Evolutionary conservation across 1,140 invertebrate genomes (phyloP), one percentile per base, ranked within the genome.

Genomic region (Samia ricini): DNA sequence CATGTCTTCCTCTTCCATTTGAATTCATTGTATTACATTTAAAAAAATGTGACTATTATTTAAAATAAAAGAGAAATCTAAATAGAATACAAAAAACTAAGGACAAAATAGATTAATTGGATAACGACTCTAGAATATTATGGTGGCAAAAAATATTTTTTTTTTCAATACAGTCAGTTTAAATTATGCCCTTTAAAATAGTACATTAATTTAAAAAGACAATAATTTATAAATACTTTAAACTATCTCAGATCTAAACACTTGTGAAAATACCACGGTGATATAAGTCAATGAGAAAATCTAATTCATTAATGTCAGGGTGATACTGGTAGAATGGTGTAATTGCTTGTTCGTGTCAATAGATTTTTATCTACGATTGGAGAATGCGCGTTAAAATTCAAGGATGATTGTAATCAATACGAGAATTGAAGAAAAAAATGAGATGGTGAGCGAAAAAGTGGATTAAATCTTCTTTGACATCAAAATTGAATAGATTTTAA

Each of bases 331-430:
- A 3, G 33, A 15, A 12, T 10, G n/a, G 7, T 42, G 33, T 42
- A 42, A 42, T 42, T 42, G 33, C 33, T 42, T 42, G 33, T 42
- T 42, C 33, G 33, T 42, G 33, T 42, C 33, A 42, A 42, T 42
- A 8, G 33, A 42, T 42, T 15, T 42, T 42, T 42, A 42, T 42
- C 33, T 15, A 42, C n/a, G 7, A 15, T 42, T 12, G 33, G 33
- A 42, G 33, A 42, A 42, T 15, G 33, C 33, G 15, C 33, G 33
- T 42, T 42, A 42, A 42, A 15, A 42, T 42, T 12, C 33, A 42
- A 42, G 33, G 33, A 42, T 42, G 33, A 42, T 42, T 15, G 8
- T 42, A 42, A 3, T 15, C 7, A 15, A 42, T 42, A 42, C 33
- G 33, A 42, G 33, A 42, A 42, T 15, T 1, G 12, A 42, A 4